These are phyloP conservation scores for Ammodytes dubius DNA, from an alignment of 2,113 vertebrate species.

Conservation along the genomic window DNA sequence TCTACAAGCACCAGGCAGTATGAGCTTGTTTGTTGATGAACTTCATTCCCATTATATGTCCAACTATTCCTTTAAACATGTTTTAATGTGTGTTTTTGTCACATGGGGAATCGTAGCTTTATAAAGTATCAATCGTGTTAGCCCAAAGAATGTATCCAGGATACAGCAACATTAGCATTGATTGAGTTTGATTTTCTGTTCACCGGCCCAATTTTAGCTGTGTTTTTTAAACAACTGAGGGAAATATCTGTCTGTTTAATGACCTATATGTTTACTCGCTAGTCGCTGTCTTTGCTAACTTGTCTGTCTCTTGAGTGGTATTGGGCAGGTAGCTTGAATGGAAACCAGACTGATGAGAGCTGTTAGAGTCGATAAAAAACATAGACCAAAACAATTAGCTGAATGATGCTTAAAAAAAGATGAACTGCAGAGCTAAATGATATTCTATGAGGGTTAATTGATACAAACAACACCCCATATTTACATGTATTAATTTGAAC, in stretches of 20 bases:
- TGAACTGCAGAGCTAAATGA: too few relatives aligned
- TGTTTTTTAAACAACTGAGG: background rate
- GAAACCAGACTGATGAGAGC: background rate
- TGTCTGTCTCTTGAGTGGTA: background rate
- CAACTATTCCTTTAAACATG: background rate
- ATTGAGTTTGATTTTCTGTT: background rate
- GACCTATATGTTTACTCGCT: background rate
- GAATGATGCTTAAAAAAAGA: background rate
- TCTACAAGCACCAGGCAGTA: background rate
- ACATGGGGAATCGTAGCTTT: background rate
- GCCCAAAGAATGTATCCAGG: background rate
- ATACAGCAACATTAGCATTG: background rate
- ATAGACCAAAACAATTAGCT: constrained; percentile 12
- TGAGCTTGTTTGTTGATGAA: background rate
- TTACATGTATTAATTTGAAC: background rate
- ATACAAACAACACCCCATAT: background rate
- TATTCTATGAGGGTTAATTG: background rate
- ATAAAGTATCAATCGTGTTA: background rate
- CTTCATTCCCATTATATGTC: too few relatives aligned
- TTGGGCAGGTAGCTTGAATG: background rate
- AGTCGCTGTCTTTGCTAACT: background rate
- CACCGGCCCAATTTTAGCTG: background rate
- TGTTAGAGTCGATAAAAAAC: background rate
- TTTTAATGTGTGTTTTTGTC: background rate
- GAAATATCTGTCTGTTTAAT: background rate